Evolutionary conservation across 2,113 vertebrate genomes (phyloP).

Genomic region (Setophaga petechia): DNA sequence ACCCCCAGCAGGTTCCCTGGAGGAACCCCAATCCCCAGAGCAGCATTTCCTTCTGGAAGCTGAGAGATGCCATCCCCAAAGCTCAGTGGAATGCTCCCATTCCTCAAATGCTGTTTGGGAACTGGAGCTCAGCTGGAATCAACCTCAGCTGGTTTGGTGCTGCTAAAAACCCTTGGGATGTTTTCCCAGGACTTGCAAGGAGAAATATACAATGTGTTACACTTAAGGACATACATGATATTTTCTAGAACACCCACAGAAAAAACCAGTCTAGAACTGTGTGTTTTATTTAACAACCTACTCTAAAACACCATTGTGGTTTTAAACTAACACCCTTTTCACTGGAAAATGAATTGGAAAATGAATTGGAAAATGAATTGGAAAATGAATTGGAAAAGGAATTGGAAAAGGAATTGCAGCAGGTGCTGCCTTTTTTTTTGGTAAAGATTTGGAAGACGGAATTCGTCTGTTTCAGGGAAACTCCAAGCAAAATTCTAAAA

Average conservation of each 20-base stretch:
- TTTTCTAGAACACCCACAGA: fast-evolving
- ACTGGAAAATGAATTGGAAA: not conserved
- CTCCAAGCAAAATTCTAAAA: not conserved
- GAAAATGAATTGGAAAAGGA: not conserved
- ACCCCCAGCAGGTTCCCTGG: not conserved
- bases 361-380: fast-evolving
- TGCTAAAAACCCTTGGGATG: not conserved
- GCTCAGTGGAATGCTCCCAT: not conserved
- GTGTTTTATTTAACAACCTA: not conserved
- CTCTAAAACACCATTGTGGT: not conserved
- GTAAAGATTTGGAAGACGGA: not conserved
- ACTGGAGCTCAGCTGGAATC: not conserved
- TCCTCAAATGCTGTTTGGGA: not conserved
- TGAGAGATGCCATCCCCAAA: not conserved
- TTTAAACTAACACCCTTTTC: not conserved
- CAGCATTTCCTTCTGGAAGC: not conserved
- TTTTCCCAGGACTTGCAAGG: not conserved
- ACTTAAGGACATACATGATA: not conserved
- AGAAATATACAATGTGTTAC: not conserved
- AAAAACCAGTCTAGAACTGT: not conserved
- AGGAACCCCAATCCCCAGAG: not conserved
- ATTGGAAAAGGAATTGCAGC: not conserved
- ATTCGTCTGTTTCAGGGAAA: not conserved
- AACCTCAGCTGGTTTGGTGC: not conserved
- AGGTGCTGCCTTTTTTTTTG: not conserved